Evolutionary conservation across 2,113 vertebrate species (phyloP).

Genomic region (Rhinopomastus cyanomelas): DNA sequence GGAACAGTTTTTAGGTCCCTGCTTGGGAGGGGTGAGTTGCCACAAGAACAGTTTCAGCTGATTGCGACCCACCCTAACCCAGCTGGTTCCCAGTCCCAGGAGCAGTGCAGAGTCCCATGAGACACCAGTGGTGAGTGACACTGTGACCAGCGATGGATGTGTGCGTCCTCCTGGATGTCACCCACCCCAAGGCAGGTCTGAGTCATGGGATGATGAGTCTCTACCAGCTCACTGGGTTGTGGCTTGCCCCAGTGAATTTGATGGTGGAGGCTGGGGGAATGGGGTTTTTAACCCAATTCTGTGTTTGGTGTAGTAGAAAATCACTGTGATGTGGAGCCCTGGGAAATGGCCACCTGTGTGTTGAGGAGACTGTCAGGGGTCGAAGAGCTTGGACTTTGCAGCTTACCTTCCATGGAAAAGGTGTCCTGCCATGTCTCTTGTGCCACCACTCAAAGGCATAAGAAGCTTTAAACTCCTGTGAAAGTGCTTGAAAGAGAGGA

Average conservation of each 20-base stretch:
- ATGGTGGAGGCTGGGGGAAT: not conserved
- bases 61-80: accelerated
- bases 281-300: not conserved
- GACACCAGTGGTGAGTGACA: not conserved
- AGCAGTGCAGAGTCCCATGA: not conserved
- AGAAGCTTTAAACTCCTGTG: not conserved
- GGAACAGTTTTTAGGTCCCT: not conserved
- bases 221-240: accelerated
- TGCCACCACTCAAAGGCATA: not conserved
- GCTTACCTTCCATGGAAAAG: not conserved
- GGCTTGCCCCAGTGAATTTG: not conserved
- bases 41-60: not conserved
- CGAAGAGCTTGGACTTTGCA: not conserved
- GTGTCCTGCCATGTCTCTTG: not conserved
- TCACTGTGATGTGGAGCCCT: accelerated
- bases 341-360: not conserved
- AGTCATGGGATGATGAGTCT: not conserved
- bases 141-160: accelerated
- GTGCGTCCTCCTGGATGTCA: not conserved
- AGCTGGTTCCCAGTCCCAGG: not conserved
- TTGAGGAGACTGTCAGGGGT: not conserved
- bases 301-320: not conserved
- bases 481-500: not conserved
- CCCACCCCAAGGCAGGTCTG: not conserved
- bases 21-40: not conserved